Conservation (phyloP, 2,797 vertebrate genomes). For the Rhincodon typus region DNA sequence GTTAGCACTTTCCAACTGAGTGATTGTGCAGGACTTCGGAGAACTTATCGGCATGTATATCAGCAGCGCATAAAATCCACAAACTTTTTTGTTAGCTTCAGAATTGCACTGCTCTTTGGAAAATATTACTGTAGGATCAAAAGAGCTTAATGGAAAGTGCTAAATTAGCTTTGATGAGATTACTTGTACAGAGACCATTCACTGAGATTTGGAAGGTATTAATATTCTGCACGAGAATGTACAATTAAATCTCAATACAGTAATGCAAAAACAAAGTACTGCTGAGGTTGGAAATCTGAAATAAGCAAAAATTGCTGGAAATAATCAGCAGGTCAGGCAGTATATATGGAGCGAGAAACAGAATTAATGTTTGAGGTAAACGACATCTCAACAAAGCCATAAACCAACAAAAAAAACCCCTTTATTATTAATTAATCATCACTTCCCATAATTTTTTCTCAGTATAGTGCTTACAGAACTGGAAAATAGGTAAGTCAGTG, state of each 20-base stretch:
- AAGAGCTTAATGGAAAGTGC: background rate
- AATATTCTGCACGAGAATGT: background rate
- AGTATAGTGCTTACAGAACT: background rate
- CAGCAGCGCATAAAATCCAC: background rate
- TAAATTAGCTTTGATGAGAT: background rate
- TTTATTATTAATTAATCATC: background rate
- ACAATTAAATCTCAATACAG: background rate
- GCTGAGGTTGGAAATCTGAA: background rate
- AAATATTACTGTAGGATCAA: background rate
- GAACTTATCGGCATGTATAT: background rate
- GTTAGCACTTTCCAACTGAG: too few species aligned
- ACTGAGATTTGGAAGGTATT: background rate
- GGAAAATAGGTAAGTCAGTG: background rate
- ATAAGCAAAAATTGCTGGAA: background rate
- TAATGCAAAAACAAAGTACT: background rate
- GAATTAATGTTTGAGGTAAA: background rate
- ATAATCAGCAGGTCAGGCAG: background rate
- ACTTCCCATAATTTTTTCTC: background rate
- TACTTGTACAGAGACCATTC: constrained; percentile 7
- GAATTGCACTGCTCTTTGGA: background rate
- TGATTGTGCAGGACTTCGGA: background rate
- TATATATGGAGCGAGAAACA: background rate
- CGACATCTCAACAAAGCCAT: background rate
- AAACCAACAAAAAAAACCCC: background rate
- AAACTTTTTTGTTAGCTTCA: background rate